Conservation (phyloP, 2,888 invertebrate species). For the Macroteleia sp. region DNA sequence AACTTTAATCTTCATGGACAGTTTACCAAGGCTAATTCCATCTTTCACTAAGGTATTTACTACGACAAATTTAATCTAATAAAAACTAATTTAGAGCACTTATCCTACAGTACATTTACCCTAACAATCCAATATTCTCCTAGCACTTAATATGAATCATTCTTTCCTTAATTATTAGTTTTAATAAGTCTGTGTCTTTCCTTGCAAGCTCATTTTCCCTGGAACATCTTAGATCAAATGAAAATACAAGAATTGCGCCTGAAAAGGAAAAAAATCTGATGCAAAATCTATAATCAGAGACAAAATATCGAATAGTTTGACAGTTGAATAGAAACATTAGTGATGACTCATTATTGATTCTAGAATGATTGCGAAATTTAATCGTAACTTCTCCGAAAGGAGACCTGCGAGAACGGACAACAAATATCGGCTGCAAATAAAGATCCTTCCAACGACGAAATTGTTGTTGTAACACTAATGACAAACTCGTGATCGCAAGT, state of each 20-base stretch:
- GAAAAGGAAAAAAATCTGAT: too few species aligned
- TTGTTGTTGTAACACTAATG: constrained; percentile 8
- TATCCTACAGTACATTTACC: too few species aligned
- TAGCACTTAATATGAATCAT: too few species aligned
- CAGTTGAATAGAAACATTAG: constrained; percentile 26
- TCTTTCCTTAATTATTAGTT: too few species aligned
- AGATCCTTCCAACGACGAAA: constrained; percentile 23
- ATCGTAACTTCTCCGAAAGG: constrained; percentile 41
- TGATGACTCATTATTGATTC: constrained; percentile 40
- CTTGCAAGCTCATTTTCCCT: neutral
- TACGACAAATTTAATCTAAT: too few species aligned
- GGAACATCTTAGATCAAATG: constrained; percentile 20
- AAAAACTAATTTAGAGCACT: too few species aligned
- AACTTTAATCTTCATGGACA: too few species aligned
- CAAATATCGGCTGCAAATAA: constrained; percentile 23
- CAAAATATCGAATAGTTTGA: constrained; percentile 18
- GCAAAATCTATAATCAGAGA: too few species aligned
- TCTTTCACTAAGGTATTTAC: too few species aligned
- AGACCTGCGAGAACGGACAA: constrained; percentile 35
- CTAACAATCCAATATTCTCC: too few species aligned
- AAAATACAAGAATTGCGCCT: constrained; percentile 4
- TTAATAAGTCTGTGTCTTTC: too few species aligned
- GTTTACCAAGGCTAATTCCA: too few species aligned
- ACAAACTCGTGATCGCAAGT: neutral
- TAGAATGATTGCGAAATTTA: constrained; percentile 47